A percentile compares a stretch with the other conserved stretches of the same genome.
Evolutionary conservation across 2,797 vertebrate species (phyloP).

Genomic region (Hipposideros larvatus): DNA sequence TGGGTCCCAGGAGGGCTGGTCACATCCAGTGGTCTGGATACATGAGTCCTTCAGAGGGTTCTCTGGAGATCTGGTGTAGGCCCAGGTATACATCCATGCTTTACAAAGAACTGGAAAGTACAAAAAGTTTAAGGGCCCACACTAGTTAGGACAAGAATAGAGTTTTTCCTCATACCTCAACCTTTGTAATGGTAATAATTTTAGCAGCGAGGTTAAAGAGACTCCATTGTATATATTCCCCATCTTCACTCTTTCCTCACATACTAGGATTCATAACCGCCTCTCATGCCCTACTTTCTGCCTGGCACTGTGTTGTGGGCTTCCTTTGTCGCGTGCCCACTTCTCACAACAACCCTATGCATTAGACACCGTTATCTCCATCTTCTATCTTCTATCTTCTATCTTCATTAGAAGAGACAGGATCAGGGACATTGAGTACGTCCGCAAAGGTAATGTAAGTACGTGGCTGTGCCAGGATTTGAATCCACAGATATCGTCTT

Average conservation of each 20-base stretch:
- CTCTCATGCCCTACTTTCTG: neutral
- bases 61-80: no score
- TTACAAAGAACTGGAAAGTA: no score
- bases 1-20: neutral
- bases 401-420: neutral
- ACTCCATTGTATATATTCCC: no score
- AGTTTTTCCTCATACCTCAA: no score
- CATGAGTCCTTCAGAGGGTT: no score
- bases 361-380: neutral
- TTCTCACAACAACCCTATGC: neutral
- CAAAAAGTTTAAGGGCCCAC: no score
- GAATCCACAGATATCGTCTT: neutral
- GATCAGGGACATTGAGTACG: neutral
- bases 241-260: no score
- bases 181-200: no score
- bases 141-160: no score
- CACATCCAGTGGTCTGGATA: neutral
- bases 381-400: no score
- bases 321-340: neutral
- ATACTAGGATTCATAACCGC: neutral
- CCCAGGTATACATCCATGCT: no score
- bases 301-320: neutral
- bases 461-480: neutral
- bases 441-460: neutral
- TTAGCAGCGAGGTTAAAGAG: no score